These are phyloP conservation scores for Drosophila tropicalis DNA, from an alignment of 1,140 invertebrate species.

Conservation along the genomic window DNA sequence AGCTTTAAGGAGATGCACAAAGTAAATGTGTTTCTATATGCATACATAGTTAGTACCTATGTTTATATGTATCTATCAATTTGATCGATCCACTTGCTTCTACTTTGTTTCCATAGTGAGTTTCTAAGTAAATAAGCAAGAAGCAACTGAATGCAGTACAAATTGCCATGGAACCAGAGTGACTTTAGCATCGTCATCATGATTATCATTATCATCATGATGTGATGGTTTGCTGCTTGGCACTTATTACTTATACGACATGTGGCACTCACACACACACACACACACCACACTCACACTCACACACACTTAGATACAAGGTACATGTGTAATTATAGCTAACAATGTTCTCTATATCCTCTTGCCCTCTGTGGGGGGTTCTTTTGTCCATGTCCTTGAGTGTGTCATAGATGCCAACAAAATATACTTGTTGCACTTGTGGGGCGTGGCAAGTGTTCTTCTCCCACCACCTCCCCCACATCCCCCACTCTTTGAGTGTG, in stretches of 20 bases:
- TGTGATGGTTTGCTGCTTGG: slow-evolving; percentile 38
- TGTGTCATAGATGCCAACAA: slow-evolving; percentile 58
- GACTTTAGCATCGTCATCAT: slow-evolving; percentile 8
- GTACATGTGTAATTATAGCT: slow-evolving; percentile 75
- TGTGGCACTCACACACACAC: slow-evolving; percentile 43
- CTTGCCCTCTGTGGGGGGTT: not conserved
- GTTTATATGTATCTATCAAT: not conserved
- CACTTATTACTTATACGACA: slow-evolving; percentile 74
- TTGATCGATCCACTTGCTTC: not conserved
- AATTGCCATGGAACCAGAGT: slow-evolving; percentile 10
- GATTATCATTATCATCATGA: slow-evolving; percentile 4
- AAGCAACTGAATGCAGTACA: slow-evolving; percentile 5
- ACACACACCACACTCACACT: not conserved
- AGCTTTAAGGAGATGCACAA: not conserved
- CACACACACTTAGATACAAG: slow-evolving; percentile 35
- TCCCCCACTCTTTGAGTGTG: slow-evolving; percentile 25
- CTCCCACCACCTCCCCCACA: not conserved
- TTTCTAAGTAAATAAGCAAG: not conserved
- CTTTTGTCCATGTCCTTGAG: slow-evolving; percentile 22
- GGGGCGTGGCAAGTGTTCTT: not conserved
- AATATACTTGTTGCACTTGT: slow-evolving; percentile 62
- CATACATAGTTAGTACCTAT: not conserved
- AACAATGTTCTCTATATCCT: slow-evolving; percentile 52
- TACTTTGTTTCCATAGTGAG: not conserved
- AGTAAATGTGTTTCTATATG: not conserved